Evolutionary conservation across 2,888 invertebrate species (phyloP).

Genomic region (Itoplectis maculator): DNA sequence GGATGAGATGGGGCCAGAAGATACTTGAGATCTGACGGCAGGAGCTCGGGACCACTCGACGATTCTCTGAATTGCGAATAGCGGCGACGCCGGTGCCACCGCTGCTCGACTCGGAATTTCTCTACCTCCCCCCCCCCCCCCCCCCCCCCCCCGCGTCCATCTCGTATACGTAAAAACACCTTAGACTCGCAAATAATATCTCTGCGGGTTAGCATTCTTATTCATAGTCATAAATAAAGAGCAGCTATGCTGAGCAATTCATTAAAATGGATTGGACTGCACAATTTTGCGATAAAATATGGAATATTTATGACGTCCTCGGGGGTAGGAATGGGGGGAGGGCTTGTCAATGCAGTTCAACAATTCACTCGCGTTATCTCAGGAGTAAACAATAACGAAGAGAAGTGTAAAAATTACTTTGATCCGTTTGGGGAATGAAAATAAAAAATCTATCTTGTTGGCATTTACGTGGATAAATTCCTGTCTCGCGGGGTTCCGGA

Average conservation of each 20-base stretch:
- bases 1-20: constrained; percentile 19
- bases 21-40: constrained; percentile 41
- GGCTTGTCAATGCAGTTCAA: neutral
- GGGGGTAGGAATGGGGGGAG: no score
- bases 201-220: constrained; percentile 25
- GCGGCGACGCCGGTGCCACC: constrained; percentile 23
- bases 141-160: neutral
- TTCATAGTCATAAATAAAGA: constrained; percentile 35
- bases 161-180: constrained; percentile 31
- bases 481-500: neutral
- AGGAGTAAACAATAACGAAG: neutral
- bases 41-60: constrained; percentile 44
- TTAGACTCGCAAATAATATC: constrained; percentile 39
- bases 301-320: neutral
- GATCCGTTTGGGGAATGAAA: neutral
- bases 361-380: neutral
- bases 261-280: neutral
- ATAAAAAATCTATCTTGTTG: neutral
- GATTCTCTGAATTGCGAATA: constrained; percentile 56
- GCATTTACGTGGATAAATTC: neutral
- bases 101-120: constrained; percentile 1
- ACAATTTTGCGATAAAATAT: constrained; percentile 5
- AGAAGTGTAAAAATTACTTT: neutral
- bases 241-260: constrained; percentile 9
- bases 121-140: no score